phyloP scores from a whole-genome alignment of 2,888 invertebrate genomes.

The Agrilus mali region DNA sequence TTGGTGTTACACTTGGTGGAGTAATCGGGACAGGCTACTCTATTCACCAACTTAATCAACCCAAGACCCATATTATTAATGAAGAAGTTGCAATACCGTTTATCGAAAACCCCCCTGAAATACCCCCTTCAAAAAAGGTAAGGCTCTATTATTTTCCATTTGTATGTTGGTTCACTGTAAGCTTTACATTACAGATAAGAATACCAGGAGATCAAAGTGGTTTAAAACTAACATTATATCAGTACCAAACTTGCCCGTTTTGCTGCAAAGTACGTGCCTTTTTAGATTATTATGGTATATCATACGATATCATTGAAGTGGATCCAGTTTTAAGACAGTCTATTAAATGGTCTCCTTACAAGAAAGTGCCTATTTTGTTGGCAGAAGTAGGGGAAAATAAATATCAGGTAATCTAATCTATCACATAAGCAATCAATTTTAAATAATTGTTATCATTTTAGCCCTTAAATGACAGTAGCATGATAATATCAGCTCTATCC shows the following conservation, averaged over 20 bases:
- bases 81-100: conserved; percentile 31
- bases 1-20: conserved; percentile 33
- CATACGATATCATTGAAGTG: conserved; percentile 93
- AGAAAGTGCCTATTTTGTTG: conserved; percentile 87
- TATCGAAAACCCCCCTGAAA: conserved; percentile 28
- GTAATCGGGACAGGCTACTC: conserved; percentile 38
- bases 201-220: conserved; percentile 52
- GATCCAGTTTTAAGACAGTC: conserved; percentile 88
- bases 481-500: conserved; percentile 80
- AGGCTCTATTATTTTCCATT: conserved; percentile 6
- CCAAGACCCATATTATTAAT: conserved; percentile 33
- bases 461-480: conserved; percentile 86
- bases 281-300: conserved; percentile 84
- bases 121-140: conserved; percentile 38
- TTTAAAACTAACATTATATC: conserved; percentile 77
- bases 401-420: conserved; percentile 46
- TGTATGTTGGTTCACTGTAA: background rate
- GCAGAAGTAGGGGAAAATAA: conserved; percentile 54
- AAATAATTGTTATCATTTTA: conserved; percentile 26
- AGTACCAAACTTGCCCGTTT: conserved; percentile 96
- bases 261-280: conserved; percentile 90
- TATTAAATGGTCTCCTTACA: conserved; percentile 86
- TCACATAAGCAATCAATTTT: background rate
- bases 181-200: conserved; percentile 39
- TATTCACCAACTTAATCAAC: conserved; percentile 31